phyloP scores from a whole-genome alignment of 2,888 invertebrate species.

The Girardia tigrina region DNA sequence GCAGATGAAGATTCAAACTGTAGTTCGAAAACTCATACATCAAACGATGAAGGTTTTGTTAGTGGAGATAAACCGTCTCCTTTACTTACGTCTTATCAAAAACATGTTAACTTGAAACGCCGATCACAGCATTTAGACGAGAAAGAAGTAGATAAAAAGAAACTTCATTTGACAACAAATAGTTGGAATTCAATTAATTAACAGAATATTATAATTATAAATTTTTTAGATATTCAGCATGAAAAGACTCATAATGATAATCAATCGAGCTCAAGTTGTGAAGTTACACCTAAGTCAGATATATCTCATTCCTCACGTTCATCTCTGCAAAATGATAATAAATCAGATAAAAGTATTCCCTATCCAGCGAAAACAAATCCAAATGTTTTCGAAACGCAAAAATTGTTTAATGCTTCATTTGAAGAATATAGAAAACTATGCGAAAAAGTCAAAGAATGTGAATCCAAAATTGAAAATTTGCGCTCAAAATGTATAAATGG shows the following conservation, averaged over 20 bases:
- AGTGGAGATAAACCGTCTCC: slow-evolving; percentile 8
- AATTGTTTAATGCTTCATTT: neutral
- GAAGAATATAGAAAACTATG: slow-evolving; percentile 1
- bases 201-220: neutral
- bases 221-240: neutral
- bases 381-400: neutral
- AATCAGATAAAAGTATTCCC: neutral
- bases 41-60: slow-evolving; percentile 12
- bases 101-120: neutral
- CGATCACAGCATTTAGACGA: neutral
- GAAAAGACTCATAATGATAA: neutral
- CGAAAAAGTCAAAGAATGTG: neutral
- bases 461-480: slow-evolving; percentile 13
- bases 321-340: neutral
- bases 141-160: neutral
- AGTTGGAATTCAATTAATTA: neutral
- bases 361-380: neutral
- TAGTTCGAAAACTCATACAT: neutral
- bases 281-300: neutral
- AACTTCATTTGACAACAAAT: neutral
- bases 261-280: neutral
- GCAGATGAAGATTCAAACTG: slow-evolving; percentile 3
- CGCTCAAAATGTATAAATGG: slow-evolving; percentile 19
- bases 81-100: neutral
- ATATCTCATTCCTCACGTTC: neutral